A percentile compares a stretch with the other conserved stretches of the same genome.
These are phyloP conservation scores for Sebastes fasciatus DNA, from an alignment of 2,113 vertebrate genomes.

Conservation along the genomic window DNA sequence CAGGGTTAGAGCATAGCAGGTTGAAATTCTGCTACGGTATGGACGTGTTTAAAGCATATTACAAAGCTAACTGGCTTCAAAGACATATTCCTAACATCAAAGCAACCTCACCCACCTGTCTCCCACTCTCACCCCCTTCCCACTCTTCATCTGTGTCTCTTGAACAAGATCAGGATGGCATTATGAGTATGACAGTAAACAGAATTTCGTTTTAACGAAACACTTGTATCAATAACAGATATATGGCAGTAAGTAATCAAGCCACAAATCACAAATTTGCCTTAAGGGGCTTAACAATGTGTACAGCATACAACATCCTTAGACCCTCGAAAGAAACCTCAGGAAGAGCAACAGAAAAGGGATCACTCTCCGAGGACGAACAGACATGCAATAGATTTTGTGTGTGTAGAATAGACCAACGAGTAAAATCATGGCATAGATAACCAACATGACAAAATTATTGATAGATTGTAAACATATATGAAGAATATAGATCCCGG, in stretches of 20 bases:
- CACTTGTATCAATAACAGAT: background rate
- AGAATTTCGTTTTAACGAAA: background rate
- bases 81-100: slow-evolving; percentile 77
- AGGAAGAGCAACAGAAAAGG: background rate
- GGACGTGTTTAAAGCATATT: slow-evolving; percentile 76
- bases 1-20: slow-evolving; percentile 6
- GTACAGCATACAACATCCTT: background rate
- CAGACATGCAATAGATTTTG: background rate
- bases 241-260: background rate
- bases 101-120: slow-evolving; percentile 56
- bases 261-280: too few species aligned
- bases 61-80: slow-evolving; percentile 78
- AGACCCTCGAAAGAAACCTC: background rate
- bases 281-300: too few species aligned
- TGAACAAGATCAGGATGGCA: slow-evolving; percentile 26
- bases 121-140: slow-evolving; percentile 13
- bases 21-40: slow-evolving; percentile 65
- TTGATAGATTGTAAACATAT: background rate
- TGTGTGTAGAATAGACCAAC: background rate
- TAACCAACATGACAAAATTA: too few species aligned
- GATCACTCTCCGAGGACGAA: background rate
- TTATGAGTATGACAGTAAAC: slow-evolving; percentile 18
- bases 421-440: background rate
- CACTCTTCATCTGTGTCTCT: slow-evolving; percentile 9
- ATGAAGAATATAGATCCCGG: background rate